phyloP scores from a whole-genome alignment of 2,113 vertebrate species.

The Epinephelus lanceolatus region DNA sequence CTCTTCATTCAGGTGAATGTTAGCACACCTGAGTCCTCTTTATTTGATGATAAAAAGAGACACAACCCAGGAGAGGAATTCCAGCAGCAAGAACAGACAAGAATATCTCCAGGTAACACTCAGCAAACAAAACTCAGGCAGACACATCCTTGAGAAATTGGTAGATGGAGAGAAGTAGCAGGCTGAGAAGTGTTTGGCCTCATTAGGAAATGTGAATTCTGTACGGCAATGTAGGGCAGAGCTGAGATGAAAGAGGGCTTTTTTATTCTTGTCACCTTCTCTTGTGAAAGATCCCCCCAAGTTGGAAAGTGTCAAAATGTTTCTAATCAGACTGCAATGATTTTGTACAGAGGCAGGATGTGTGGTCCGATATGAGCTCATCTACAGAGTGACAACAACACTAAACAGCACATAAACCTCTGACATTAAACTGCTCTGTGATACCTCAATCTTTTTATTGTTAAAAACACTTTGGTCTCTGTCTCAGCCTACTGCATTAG shows the following conservation, averaged over 20 bases:
- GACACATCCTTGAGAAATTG: constrained; percentile 62
- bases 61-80: constrained; percentile 86
- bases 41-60: constrained; percentile 86
- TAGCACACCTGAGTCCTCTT: constrained; percentile 88
- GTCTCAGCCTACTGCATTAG: constrained; percentile 58
- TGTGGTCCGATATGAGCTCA: constrained; percentile 81
- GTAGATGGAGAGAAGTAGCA: constrained; percentile 48
- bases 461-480: constrained; percentile 60
- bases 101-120: constrained; percentile 81
- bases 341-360: constrained; percentile 60
- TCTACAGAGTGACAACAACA: constrained; percentile 69
- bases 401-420: constrained; percentile 79
- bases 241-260: constrained; percentile 21
- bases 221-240: constrained; percentile 1
- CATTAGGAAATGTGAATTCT: constrained; percentile 50
- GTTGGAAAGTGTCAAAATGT: constrained; percentile 61
- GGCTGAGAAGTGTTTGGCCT: constrained; percentile 47
- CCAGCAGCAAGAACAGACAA: constrained; percentile 82
- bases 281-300: constrained; percentile 24
- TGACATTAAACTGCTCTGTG: constrained; percentile 76
- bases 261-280: constrained; percentile 18
- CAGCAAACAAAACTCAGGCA: constrained; percentile 67
- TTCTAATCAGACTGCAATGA: constrained; percentile 51
- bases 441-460: constrained; percentile 71
- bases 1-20: constrained; percentile 72